These are phyloP conservation scores for Cercocebus atys DNA, from an alignment of 2,113 vertebrate genomes.

Conservation along the genomic window DNA sequence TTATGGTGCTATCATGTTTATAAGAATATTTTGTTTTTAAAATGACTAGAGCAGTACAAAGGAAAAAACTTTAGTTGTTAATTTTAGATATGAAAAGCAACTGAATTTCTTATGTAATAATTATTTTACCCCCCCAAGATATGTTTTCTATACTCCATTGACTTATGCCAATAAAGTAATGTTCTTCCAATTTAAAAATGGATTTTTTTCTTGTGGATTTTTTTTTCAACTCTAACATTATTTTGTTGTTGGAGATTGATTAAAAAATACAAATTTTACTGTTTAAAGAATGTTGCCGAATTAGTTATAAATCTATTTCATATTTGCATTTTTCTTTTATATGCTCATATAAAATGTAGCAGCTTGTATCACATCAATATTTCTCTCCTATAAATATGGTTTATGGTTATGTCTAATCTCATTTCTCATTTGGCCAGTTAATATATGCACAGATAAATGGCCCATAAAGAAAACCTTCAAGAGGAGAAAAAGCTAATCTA, in stretches of 20 bases:
- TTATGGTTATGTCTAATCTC: background rate
- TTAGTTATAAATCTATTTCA: background rate
- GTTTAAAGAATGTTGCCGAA: background rate
- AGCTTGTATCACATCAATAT: background rate
- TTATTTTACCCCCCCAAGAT: background rate
- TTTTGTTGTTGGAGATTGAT: background rate
- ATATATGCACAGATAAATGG: background rate
- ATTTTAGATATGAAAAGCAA: background rate
- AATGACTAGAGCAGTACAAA: background rate
- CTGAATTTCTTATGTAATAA: background rate
- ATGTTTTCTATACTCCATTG: background rate
- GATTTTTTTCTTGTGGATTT: background rate
- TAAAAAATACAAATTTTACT: conserved; percentile 22
- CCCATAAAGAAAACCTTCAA: background rate
- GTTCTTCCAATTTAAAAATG: background rate
- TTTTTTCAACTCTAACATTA: background rate
- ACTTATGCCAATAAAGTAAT: background rate
- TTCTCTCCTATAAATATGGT: background rate
- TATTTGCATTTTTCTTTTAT: background rate
- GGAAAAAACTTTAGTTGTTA: conserved; percentile 8
- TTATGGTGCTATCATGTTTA: background rate
- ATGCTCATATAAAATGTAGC: background rate
- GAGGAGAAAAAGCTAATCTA: background rate
- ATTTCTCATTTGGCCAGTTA: background rate
- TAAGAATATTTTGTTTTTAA: background rate